These are phyloP conservation scores for Dasyprocta punctata DNA, from an alignment of 2,113 vertebrate species.

Conservation along the genomic window DNA sequence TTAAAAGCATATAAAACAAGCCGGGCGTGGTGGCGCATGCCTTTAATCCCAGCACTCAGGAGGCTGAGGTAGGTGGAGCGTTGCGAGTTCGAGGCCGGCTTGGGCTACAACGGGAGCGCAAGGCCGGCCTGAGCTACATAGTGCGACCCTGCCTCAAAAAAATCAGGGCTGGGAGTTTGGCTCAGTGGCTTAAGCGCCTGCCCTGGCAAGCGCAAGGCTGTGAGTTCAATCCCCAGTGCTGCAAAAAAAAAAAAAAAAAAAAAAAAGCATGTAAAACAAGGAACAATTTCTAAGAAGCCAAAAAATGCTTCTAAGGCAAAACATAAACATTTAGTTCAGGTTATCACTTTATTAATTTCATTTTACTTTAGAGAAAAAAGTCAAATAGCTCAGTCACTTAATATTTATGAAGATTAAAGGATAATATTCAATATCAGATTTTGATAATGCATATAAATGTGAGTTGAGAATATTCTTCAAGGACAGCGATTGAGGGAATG, in stretches of 20 bases:
- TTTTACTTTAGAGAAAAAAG: constrained; percentile 20
- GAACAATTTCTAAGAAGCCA: constrained; percentile 20
- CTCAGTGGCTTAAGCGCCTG: too few relatives aligned
- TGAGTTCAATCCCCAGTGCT: too few relatives aligned
- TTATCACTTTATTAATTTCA: constrained; percentile 43
- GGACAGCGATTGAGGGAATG: background rate
- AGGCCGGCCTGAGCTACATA: too few relatives aligned
- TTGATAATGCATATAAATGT: background rate
- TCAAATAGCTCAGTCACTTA: constrained; percentile 5
- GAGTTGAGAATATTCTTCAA: constrained; percentile 10
- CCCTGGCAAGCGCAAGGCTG: too few relatives aligned
- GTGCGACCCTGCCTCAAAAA: too few relatives aligned
- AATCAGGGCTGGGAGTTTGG: too few relatives aligned
- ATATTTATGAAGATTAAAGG: constrained; percentile 16
- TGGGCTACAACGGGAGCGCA: too few relatives aligned
- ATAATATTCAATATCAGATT: constrained; percentile 41
- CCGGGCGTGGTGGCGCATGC: too few relatives aligned
- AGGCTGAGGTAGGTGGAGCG: too few relatives aligned
- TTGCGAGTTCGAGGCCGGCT: too few relatives aligned
- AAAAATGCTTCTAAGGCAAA: constrained; percentile 12
- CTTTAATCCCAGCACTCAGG: too few relatives aligned
- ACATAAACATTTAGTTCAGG: background rate
- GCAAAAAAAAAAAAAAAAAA: too few relatives aligned
- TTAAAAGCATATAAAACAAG: background rate
- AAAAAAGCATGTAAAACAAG: background rate